phyloP scores from a whole-genome alignment of 2,797 vertebrate species.

The Bradypodion ventrale region DNA sequence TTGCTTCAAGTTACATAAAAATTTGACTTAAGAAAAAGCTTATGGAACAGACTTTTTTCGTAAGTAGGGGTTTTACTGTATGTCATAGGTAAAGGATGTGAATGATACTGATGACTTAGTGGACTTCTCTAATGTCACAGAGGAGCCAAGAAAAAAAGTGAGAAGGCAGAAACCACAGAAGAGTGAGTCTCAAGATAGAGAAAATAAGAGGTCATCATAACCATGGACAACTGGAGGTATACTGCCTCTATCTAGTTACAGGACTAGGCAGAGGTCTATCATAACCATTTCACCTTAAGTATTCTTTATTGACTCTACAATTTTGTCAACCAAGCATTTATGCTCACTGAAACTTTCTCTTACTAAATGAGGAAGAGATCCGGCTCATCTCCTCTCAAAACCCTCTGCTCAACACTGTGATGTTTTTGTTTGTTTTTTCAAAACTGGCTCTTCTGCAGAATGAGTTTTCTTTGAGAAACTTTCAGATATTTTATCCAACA shows the following conservation, averaged over 20 bases:
- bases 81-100: too few species aligned
- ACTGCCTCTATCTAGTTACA: background rate
- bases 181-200: background rate
- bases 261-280: background rate
- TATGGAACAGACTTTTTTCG: too few species aligned
- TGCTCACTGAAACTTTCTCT: background rate
- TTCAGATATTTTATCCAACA: background rate
- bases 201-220: background rate
- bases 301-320: background rate
- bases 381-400: too few species aligned
- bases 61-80: too few species aligned
- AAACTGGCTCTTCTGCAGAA: background rate
- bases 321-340: background rate
- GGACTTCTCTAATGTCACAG: background rate
- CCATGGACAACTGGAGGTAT: too few species aligned
- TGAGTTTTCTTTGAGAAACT: background rate
- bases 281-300: background rate
- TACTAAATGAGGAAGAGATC: background rate
- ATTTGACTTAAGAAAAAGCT: too few species aligned
- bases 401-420: rapidly evolving
- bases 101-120: background rate
- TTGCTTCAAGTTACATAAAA: too few species aligned
- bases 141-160: background rate
- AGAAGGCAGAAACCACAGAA: background rate
- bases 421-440: background rate